Conservation (phyloP, 2,797 vertebrate species). For the Sebastes iracundus region DNA sequence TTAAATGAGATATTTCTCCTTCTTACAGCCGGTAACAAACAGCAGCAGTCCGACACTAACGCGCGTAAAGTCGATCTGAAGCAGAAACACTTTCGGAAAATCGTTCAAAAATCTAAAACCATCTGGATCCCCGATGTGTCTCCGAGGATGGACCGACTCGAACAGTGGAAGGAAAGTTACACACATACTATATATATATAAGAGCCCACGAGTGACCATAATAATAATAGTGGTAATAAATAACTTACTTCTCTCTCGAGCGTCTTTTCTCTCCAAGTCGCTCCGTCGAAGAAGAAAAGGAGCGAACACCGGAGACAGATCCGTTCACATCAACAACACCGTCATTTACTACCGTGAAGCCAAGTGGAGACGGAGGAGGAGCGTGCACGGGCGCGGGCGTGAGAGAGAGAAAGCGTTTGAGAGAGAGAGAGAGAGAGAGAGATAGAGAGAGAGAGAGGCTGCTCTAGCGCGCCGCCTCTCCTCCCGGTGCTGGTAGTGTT, state of each 20-base stretch:
- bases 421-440: slow-evolving; percentile 11
- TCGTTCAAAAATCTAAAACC: not conserved
- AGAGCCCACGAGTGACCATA: not conserved
- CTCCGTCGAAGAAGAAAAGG: slow-evolving; percentile 57
- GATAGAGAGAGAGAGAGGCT: not conserved
- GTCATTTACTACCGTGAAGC: slow-evolving; percentile 51
- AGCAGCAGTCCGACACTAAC: not conserved
- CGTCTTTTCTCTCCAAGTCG: slow-evolving; percentile 39
- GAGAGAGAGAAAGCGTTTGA: not conserved
- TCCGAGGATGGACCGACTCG: not conserved
- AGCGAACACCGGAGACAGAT: slow-evolving; percentile 49
- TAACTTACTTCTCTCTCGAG: slow-evolving; percentile 56
- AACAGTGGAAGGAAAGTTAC: slow-evolving; percentile 34
- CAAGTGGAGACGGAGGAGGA: slow-evolving; percentile 59
- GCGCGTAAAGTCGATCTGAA: not conserved
- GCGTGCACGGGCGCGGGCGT: slow-evolving; percentile 40
- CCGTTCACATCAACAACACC: no score
- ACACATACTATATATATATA: not conserved
- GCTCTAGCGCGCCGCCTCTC: slow-evolving; percentile 74
- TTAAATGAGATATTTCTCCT: not conserved
- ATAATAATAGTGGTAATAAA: not conserved
- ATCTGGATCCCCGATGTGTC: not conserved
- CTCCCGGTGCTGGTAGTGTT: slow-evolving; percentile 71
- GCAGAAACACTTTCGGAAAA: not conserved
- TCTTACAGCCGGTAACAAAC: not conserved